Evolutionary conservation across 2,797 vertebrate genomes (phyloP).

Genomic region (Amazona finschi): DNA sequence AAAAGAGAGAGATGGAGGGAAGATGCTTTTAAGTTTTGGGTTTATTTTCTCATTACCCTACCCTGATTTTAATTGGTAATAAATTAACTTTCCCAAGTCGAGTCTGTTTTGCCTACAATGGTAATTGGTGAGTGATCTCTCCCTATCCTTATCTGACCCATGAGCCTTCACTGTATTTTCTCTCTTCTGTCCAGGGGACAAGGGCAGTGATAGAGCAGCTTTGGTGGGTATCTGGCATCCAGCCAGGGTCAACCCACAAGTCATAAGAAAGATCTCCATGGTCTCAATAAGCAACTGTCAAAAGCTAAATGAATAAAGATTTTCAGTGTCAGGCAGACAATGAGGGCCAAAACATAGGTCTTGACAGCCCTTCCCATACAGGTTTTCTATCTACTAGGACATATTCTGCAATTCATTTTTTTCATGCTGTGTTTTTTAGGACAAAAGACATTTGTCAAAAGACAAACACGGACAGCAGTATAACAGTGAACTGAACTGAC

Average conservation of each 20-base stretch:
- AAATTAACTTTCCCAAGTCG: rapidly evolving
- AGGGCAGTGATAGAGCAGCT: not conserved
- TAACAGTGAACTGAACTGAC: not conserved
- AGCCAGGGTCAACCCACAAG: not conserved
- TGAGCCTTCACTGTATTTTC: rapidly evolving
- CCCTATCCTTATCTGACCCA: not conserved
- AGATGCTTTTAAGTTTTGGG: not conserved
- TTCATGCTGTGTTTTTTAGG: not conserved
- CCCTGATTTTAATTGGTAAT: not conserved
- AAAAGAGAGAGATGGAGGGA: not conserved
- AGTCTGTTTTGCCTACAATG: not conserved
- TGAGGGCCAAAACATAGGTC: not conserved
- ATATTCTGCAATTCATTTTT: not conserved
- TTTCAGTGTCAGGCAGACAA: not conserved
- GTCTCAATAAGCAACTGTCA: not conserved
- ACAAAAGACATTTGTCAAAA: not conserved
- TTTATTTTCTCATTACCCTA: not conserved
- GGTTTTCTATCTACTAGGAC: not conserved
- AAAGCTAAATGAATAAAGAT: not conserved
- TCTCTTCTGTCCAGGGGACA: not conserved
- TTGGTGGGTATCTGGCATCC: not conserved
- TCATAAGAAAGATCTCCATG: not conserved
- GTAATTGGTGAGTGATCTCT: rapidly evolving
- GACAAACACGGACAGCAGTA: not conserved
- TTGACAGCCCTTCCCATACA: not conserved